Evolutionary conservation across 2,797 vertebrate species (phyloP).

Genomic region (Crossoptilon crossoptilon): DNA sequence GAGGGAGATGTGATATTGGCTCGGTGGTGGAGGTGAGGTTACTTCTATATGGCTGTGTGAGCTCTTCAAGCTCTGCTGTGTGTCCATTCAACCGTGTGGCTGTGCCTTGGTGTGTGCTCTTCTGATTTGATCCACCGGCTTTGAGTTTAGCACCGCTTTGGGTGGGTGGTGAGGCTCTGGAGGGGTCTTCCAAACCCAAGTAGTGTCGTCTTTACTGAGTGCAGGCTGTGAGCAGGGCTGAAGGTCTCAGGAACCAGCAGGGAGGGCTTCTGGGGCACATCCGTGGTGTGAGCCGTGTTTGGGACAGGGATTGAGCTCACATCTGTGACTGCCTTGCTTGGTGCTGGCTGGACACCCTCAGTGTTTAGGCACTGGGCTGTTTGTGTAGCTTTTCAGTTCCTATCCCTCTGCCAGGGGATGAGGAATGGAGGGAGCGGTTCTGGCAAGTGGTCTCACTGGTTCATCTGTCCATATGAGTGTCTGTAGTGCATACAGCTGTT

Average conservation of each 20-base stretch:
- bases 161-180: not conserved
- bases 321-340: not conserved
- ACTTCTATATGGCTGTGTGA: accelerated
- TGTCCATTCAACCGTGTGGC: accelerated
- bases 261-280: not conserved
- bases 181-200: accelerated
- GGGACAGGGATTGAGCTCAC: accelerated
- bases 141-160: not conserved
- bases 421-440: not conserved
- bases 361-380: not conserved
- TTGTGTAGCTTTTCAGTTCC: not conserved
- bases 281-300: accelerated
- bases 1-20: not conserved
- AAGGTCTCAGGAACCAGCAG: not conserved
- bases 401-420: not conserved
- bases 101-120: not conserved
- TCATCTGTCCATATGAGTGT: accelerated
- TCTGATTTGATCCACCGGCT: not conserved
- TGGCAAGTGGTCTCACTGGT: not conserved
- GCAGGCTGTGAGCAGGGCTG: accelerated
- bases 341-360: accelerated
- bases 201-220: accelerated
- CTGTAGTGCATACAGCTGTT: accelerated
- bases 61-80: accelerated
- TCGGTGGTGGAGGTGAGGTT: not conserved